Percentiles rank a stretch among this genome's conserved stretches.
Evolutionary conservation across 2,797 vertebrate genomes (phyloP).

Genomic region (Gallinago solitaria): DNA sequence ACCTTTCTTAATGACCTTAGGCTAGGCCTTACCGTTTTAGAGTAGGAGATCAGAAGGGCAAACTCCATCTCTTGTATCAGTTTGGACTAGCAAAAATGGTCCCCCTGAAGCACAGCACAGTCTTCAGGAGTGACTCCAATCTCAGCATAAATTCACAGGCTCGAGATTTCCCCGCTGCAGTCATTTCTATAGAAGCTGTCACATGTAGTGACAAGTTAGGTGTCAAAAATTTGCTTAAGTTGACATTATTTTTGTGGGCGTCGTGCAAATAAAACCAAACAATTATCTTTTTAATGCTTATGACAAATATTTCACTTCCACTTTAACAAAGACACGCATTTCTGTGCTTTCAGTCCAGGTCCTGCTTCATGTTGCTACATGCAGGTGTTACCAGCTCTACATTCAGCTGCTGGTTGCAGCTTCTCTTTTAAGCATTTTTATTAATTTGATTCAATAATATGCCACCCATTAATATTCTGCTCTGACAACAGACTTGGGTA

Average conservation of each 20-base stretch:
- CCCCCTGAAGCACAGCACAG: not conserved
- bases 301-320: not conserved
- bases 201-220: not conserved
- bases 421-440: not conserved
- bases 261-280: not conserved
- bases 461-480: not conserved
- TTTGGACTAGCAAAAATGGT: not conserved
- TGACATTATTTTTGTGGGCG: not conserved
- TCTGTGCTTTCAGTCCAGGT: not conserved
- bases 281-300: not conserved
- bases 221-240: not conserved
- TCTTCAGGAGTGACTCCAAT: not conserved
- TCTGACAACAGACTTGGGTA: not conserved
- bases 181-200: not conserved
- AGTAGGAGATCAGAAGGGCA: not conserved
- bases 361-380: not conserved
- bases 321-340: not conserved
- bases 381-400: not conserved
- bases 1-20: not conserved
- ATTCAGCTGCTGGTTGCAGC: not conserved
- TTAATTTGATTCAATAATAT: not conserved
- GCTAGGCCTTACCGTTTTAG: not conserved
- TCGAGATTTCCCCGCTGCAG: not conserved
- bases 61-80: not conserved
- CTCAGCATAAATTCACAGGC: not conserved